A percentile compares a stretch with the other conserved stretches of the same genome.
Evolutionary conservation across 1,140 invertebrate species (phyloP).

Genomic region (Drosophila nannoptera): DNA sequence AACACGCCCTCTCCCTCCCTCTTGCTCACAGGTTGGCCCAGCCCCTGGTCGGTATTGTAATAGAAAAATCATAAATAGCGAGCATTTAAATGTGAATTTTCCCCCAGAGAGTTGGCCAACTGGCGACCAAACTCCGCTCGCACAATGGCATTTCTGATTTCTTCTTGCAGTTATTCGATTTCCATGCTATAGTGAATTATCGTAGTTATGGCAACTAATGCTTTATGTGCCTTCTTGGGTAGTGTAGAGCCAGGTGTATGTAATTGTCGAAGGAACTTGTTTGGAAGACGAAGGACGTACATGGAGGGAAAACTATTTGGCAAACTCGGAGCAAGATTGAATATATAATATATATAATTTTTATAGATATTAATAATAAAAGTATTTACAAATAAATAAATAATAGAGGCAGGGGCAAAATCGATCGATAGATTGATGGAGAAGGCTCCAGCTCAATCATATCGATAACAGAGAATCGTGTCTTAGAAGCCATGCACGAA

Average conservation of each 20-base stretch:
- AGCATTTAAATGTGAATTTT: conserved; percentile 22
- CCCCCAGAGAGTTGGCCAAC: background rate
- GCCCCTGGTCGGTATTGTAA: conserved; percentile 10
- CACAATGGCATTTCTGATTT: conserved; percentile 44
- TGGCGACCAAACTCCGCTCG: background rate
- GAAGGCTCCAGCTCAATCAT: no score
- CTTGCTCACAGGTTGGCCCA: no score
- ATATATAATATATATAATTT: no score
- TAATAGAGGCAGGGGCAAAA: no score
- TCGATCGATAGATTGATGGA: no score
- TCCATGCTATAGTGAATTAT: conserved; percentile 47
- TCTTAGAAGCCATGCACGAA: no score
- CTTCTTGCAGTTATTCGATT: conserved; percentile 49
- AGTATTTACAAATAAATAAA: no score
- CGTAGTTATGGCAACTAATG: conserved; percentile 40
- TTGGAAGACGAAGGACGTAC: no score
- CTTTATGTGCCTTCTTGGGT: conserved; percentile 3
- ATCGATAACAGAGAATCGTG: no score
- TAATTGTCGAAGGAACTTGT: background rate
- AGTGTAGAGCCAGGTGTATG: background rate
- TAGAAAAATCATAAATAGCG: conserved; percentile 46
- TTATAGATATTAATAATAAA: no score
- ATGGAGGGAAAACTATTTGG: no score
- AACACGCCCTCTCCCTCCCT: background rate
- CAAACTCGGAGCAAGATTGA: no score